Evolutionary conservation across 2,888 invertebrate genomes (phyloP).

Genomic region (Cephus sareptanus): DNA sequence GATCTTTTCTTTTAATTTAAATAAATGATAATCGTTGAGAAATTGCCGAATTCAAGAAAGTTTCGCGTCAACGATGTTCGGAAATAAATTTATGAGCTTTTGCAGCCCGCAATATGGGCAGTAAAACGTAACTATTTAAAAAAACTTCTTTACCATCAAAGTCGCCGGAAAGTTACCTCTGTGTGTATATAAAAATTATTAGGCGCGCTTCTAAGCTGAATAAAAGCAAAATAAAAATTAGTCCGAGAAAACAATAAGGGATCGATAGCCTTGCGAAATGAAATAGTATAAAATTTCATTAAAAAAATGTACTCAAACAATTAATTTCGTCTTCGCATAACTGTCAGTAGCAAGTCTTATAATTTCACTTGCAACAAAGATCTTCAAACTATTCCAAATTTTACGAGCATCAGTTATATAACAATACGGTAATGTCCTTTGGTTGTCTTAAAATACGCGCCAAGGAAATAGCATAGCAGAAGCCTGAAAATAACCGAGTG

Average conservation of each 20-base stretch:
- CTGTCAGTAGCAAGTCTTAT: background rate
- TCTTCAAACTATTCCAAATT: background rate
- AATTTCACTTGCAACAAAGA: background rate
- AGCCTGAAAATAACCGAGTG: conserved; percentile 58
- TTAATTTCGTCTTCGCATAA: background rate
- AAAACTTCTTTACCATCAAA: background rate
- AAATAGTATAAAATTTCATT: background rate
- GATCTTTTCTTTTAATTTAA: background rate
- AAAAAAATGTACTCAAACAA: background rate
- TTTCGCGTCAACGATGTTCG: background rate
- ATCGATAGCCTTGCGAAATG: no score
- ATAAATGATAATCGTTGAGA: background rate
- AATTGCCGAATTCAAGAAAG: background rate
- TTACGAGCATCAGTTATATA: conserved; percentile 33
- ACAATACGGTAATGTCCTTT: conserved; percentile 53
- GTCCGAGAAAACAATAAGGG: background rate
- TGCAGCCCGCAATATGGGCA: background rate
- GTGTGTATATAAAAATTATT: background rate
- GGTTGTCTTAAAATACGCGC: conserved; percentile 65
- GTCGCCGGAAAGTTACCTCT: background rate
- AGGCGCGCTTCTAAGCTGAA: background rate
- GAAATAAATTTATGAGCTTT: background rate
- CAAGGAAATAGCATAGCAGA: conserved; percentile 64
- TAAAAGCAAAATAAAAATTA: background rate
- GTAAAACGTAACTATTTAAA: background rate